These are phyloP conservation scores for Gavia stellata DNA, from an alignment of 2,113 vertebrate species.

Conservation along the genomic window DNA sequence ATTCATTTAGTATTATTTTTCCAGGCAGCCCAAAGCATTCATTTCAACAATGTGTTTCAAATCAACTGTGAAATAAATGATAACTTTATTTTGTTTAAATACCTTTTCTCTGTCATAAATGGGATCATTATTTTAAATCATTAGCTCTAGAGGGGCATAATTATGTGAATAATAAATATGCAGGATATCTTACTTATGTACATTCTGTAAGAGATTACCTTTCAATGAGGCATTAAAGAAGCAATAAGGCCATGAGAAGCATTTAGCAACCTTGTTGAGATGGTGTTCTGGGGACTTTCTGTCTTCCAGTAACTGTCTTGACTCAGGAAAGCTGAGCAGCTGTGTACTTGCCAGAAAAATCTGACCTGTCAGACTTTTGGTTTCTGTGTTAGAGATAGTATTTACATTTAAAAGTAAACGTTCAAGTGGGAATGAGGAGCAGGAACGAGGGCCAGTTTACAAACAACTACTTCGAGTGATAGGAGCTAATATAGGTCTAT, in stretches of 20 bases:
- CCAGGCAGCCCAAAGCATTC: not conserved
- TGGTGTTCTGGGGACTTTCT: not conserved
- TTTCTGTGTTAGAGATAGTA: not conserved
- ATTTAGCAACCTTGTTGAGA: not conserved
- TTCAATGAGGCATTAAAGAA: not conserved
- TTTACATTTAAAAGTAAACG: not conserved
- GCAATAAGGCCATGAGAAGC: not conserved
- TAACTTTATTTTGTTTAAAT: not conserved
- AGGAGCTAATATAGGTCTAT: not conserved
- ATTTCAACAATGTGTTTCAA: not conserved
- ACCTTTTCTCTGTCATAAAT: not conserved
- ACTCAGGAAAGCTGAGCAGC: not conserved
- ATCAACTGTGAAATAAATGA: not conserved
- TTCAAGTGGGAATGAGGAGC: not conserved
- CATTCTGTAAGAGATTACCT: not conserved
- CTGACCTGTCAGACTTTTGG: not conserved
- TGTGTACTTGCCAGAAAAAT: not conserved
- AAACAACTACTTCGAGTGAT: not conserved
- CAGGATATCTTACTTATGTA: not conserved
- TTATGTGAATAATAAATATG: not conserved
- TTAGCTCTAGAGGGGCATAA: not conserved
- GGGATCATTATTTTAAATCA: not conserved
- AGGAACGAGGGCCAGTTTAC: not conserved
- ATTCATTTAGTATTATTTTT: not conserved
- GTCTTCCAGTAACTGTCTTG: not conserved